Percentiles rank a stretch among this genome's conserved stretches.
Evolutionary conservation across 2,113 vertebrate genomes (phyloP).

Genomic region (Grallaria varia): DNA sequence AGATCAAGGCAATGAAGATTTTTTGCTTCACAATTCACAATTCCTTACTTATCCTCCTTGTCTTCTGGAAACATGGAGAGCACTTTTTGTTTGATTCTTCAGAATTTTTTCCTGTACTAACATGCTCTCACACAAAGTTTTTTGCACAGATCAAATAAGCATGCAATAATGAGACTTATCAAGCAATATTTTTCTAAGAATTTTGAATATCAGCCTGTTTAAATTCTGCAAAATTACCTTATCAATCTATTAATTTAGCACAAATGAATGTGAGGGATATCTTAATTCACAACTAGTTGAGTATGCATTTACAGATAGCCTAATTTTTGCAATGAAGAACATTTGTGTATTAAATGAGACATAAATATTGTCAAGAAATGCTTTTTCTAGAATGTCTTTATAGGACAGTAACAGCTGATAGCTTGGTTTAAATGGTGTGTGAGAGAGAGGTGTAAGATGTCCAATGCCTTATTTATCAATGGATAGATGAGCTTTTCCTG

Average conservation of each 20-base stretch:
- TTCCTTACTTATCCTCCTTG: neutral
- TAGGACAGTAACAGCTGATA: neutral
- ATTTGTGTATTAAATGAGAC: neutral
- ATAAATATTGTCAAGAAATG: neutral
- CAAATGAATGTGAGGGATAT: neutral
- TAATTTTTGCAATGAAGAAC: neutral
- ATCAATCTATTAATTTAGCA: neutral
- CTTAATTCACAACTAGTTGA: neutral
- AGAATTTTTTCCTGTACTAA: neutral
- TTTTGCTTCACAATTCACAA: neutral
- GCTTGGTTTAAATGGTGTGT: neutral
- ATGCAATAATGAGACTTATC: neutral
- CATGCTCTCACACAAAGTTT: neutral
- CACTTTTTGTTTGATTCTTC: neutral
- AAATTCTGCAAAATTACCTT: neutral
- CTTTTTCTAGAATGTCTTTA: neutral
- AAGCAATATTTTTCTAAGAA: neutral
- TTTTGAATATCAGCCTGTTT: neutral
- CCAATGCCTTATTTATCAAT: neutral
- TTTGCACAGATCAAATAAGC: neutral
- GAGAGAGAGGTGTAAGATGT: neutral
- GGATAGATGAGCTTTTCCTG: neutral
- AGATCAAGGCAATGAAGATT: neutral
- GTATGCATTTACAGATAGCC: neutral
- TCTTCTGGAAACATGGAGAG: neutral